A percentile compares a stretch with the other conserved stretches of the same genome.
phyloP scores from a whole-genome alignment of 1,140 invertebrate species.

The Brachionus koreanus region DNA sequence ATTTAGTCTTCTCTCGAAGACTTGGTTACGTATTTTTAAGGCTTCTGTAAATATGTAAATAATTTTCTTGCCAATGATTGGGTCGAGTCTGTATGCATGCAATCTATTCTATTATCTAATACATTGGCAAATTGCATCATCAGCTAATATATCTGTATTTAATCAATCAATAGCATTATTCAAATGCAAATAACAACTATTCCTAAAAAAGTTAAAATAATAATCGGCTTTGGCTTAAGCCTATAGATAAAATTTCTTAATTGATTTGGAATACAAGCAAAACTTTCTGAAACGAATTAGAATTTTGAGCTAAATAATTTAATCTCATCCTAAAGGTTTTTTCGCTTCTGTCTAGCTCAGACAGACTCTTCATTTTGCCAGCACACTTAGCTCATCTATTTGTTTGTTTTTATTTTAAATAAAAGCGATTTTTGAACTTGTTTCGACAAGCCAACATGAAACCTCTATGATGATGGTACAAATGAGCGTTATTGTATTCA shows the following conservation, averaged over 20 bases:
- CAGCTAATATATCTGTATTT: slow-evolving; percentile 31
- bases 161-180: slow-evolving; percentile 31
- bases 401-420: neutral
- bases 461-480: neutral
- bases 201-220: slow-evolving; percentile 38
- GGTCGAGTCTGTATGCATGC: neutral
- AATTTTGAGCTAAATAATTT: neutral
- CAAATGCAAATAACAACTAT: neutral
- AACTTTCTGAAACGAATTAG: neutral
- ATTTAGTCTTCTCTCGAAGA: neutral
- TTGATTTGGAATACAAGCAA: slow-evolving; percentile 18
- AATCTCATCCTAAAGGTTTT: neutral
- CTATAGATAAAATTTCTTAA: slow-evolving; percentile 16
- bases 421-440: neutral
- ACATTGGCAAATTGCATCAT: neutral
- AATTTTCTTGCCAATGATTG: slow-evolving; percentile 2
- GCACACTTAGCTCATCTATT: neutral
- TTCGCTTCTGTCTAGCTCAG: neutral
- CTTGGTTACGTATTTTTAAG: neutral
- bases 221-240: neutral
- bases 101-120: neutral
- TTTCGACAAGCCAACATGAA: neutral
- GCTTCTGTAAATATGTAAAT: neutral
- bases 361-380: neutral
- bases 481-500: neutral